Evolutionary conservation across 1,140 invertebrate genomes (phyloP).

Genomic region (Eriocheir sinensis): DNA sequence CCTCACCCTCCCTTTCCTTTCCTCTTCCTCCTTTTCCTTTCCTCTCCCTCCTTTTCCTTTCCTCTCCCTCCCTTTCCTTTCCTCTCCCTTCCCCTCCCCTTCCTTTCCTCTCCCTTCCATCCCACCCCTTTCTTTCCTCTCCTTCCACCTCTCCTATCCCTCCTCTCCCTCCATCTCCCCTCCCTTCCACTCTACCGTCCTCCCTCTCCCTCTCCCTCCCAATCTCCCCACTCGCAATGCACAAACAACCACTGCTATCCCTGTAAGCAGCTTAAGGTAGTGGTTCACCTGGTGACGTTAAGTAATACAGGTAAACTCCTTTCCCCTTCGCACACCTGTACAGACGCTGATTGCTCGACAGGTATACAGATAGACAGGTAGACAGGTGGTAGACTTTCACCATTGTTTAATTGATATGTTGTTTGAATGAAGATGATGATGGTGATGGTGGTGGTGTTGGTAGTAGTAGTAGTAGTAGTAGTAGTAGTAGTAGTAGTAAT

Average conservation of each 20-base stretch:
- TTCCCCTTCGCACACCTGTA: background rate
- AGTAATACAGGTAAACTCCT: background rate
- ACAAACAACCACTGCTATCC: too few relatives aligned
- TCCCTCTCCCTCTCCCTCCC: background rate
- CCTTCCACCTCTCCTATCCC: too few relatives aligned
- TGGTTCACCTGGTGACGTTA: background rate
- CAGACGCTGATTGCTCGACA: background rate
- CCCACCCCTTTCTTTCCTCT: too few relatives aligned
- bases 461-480: too few relatives aligned
- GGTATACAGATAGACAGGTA: too few relatives aligned
- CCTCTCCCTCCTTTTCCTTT: background rate
- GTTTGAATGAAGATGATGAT: too few relatives aligned
- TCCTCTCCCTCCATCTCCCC: background rate
- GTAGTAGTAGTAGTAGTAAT: too few relatives aligned
- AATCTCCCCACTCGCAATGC: too few relatives aligned
- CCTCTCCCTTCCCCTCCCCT: background rate
- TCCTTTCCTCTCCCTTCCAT: too few relatives aligned
- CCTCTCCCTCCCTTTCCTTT: background rate
- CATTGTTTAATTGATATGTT: too few relatives aligned
- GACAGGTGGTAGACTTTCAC: too few relatives aligned
- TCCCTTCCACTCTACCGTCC: background rate
- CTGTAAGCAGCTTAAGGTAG: background rate
- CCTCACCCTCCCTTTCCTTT: background rate
- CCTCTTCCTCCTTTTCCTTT: background rate
- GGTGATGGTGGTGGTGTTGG: too few relatives aligned